Conservation (phyloP, 1,140 invertebrate species). For the Lucilia cuprina region DNA sequence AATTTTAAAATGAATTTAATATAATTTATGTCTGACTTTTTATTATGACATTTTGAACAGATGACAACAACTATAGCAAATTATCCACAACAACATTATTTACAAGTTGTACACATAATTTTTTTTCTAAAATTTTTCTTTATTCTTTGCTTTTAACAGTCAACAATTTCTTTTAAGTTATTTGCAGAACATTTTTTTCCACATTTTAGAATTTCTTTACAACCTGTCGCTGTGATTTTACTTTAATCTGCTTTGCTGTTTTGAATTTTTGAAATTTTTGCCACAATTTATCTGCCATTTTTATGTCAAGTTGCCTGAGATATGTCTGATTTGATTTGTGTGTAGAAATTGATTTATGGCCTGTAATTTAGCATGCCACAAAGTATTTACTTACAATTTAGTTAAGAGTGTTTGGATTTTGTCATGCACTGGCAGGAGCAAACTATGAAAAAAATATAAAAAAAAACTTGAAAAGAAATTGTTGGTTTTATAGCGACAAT, state of each 20-base stretch:
- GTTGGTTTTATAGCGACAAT: background rate
- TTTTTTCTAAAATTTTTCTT: background rate
- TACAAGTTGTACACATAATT: too few species aligned
- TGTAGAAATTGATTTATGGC: background rate
- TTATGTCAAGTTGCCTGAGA: background rate
- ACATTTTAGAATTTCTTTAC: background rate
- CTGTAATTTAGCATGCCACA: background rate
- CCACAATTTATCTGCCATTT: background rate
- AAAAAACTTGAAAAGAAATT: background rate
- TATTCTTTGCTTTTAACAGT: too few species aligned
- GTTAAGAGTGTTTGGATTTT: too few species aligned
- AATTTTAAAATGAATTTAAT: background rate
- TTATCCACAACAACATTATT: background rate
- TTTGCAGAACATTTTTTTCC: background rate
- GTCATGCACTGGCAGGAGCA: background rate
- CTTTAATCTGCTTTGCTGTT: background rate
- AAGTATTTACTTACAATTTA: background rate
- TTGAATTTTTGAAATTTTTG: slow-evolving; percentile 2
- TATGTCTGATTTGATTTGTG: background rate
- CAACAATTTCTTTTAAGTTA: background rate
- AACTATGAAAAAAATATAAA: background rate
- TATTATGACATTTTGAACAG: background rate
- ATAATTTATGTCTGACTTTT: background rate
- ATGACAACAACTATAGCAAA: background rate
- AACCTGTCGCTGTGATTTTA: background rate